Evolutionary conservation across 2,888 invertebrate genomes (phyloP).

Genomic region (Clanis bilineata): DNA sequence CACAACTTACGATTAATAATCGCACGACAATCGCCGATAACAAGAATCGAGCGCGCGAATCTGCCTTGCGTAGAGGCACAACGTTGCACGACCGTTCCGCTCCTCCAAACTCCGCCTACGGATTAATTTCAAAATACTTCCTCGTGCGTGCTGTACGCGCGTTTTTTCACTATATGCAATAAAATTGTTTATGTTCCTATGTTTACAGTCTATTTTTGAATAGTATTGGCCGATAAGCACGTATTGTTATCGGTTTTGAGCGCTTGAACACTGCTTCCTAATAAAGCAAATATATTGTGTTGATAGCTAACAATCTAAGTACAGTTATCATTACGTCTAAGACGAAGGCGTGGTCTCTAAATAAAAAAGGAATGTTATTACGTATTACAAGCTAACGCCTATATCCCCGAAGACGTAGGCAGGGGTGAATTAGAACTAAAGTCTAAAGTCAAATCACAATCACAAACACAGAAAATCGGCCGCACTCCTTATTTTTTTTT

Average conservation of each 20-base stretch:
- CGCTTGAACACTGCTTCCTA: neutral
- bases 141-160: constrained; percentile 51
- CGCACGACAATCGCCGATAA: neutral
- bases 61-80: constrained; percentile 42
- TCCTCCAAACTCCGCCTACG: constrained; percentile 61
- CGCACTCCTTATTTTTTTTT: too few species aligned
- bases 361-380: too few species aligned
- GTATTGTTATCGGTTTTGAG: neutral
- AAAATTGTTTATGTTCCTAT: constrained; percentile 15
- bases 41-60: constrained; percentile 12
- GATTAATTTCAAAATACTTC: constrained; percentile 59
- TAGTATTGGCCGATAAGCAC: neutral
- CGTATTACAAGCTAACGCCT: too few species aligned
- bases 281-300: neutral
- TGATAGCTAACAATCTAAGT: neutral
- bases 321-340: neutral
- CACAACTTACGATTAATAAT: neutral
- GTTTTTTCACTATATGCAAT: constrained; percentile 31
- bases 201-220: constrained; percentile 2
- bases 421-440: too few species aligned
- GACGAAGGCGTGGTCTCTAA: neutral
- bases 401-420: too few species aligned
- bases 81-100: constrained; percentile 58
- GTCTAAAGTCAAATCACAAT: too few species aligned
- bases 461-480: too few species aligned